Percentiles rank a stretch among this genome's conserved stretches.
These are phyloP conservation scores for Nannospalax galili DNA, from an alignment of 2,113 vertebrate species.

Conservation along the genomic window DNA sequence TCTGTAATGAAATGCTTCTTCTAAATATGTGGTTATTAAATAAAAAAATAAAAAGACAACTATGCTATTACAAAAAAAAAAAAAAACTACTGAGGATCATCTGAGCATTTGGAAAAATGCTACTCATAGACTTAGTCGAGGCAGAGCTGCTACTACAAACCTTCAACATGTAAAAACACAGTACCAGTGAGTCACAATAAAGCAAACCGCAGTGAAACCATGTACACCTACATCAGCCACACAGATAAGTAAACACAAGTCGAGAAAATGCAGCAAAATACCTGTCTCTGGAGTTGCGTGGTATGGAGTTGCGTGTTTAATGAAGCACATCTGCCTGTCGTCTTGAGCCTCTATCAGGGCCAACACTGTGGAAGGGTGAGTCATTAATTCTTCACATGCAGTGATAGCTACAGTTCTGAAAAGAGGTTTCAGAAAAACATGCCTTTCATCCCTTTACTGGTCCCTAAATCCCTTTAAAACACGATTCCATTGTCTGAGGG, in stretches of 20 bases:
- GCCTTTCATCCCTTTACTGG: background rate
- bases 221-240: background rate
- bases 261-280: background rate
- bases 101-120: background rate
- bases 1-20: too few species aligned
- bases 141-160: background rate
- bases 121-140: too few species aligned
- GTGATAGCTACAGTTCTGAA: background rate
- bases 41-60: background rate
- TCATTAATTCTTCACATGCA: background rate
- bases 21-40: too few species aligned
- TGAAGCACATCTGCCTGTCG: background rate
- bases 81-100: background rate
- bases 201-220: background rate
- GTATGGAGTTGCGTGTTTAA: slow-evolving; percentile 44
- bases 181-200: background rate
- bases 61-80: background rate
- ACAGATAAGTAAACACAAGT: background rate
- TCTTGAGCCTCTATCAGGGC: background rate
- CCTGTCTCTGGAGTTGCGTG: background rate
- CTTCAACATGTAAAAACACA: background rate
- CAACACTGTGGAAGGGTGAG: background rate
- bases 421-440: slow-evolving; percentile 2
- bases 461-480: background rate
- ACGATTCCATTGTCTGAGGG: background rate